These are phyloP conservation scores for Lytechinus pictus DNA, from an alignment of 35 echinoderm and acorn worm species.

Conservation along the genomic window DNA sequence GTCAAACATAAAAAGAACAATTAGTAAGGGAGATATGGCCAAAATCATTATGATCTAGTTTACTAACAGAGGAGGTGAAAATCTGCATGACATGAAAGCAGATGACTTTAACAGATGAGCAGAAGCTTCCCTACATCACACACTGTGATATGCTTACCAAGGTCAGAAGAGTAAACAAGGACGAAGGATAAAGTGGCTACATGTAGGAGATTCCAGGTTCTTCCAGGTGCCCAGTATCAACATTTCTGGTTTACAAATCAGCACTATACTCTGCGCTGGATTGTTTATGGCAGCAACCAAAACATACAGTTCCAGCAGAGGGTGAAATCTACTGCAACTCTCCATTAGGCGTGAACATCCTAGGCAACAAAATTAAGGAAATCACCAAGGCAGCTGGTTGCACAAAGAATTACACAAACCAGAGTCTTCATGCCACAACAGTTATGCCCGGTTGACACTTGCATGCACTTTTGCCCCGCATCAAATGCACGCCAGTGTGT, in stretches of 20 bases:
- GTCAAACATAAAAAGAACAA: constrained; percentile 57
- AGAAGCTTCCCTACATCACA: constrained; percentile 51
- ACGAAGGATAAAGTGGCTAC: constrained; percentile 64
- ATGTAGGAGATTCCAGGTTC: constrained; percentile 89
- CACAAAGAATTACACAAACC: neutral
- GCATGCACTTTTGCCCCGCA: neutral
- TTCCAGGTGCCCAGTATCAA: constrained; percentile 70
- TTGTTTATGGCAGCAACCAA: constrained; percentile 76
- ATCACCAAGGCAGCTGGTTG: constrained; percentile 49
- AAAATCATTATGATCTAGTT: constrained; percentile 75
- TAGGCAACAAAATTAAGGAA: constrained; percentile 81
- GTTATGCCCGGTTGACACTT: neutral
- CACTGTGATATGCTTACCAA: constrained; percentile 77
- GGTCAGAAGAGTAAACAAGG: constrained; percentile 72
- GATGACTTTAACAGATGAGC: constrained; percentile 44
- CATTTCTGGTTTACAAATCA: constrained; percentile 61
- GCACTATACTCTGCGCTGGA: constrained; percentile 51
- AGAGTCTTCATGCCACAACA: neutral
- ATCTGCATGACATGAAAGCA: constrained; percentile 50
- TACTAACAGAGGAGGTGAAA: constrained; percentile 46
- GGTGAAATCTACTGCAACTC: constrained; percentile 59
- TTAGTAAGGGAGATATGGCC: constrained; percentile 50
- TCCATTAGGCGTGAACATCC: constrained; percentile 65
- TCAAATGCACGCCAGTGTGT: neutral
- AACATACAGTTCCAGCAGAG: constrained; percentile 36